These are phyloP conservation scores for Takifugu rubripes DNA, from an alignment of 2,797 vertebrate genomes.

Conservation along the genomic window DNA sequence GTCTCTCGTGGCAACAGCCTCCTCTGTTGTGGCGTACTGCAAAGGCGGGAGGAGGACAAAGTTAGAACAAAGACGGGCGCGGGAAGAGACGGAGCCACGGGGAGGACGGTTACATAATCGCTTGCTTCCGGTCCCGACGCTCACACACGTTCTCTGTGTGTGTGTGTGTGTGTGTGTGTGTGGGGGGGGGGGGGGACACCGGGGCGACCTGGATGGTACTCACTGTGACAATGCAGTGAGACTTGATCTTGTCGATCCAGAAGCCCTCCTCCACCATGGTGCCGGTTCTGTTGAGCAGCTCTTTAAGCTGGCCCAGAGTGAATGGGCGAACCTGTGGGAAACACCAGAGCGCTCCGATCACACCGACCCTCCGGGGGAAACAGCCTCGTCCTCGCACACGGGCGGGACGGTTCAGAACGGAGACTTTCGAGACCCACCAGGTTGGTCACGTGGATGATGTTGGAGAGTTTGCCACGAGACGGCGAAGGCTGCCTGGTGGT, in stretches of 20 bases:
- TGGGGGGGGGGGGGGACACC: neutral
- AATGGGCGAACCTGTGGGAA: constrained; percentile 84
- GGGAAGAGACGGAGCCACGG: constrained; percentile 2
- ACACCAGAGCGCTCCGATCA: neutral
- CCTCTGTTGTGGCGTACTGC: constrained; percentile 84
- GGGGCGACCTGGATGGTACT: constrained; percentile 26
- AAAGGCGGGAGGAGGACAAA: constrained; percentile 2
- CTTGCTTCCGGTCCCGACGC: too few relatives aligned
- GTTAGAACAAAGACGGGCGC: neutral
- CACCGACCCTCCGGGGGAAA: too few relatives aligned
- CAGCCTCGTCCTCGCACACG: too few relatives aligned
- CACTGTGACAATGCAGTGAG: constrained; percentile 93
- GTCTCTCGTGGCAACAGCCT: constrained; percentile 82
- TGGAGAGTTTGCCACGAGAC: constrained; percentile 81
- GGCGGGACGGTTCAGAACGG: too few relatives aligned
- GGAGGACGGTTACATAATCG: neutral
- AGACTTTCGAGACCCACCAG: constrained; percentile 73
- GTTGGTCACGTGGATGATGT: constrained; percentile 88
- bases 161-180: too few relatives aligned
- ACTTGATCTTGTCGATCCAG: constrained; percentile 96
- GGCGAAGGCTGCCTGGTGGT: constrained; percentile 82
- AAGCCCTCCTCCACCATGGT: constrained; percentile 85
- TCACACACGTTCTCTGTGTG: too few relatives aligned
- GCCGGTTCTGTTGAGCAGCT: constrained; percentile 85
- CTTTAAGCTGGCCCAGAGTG: constrained; percentile 88